A percentile compares a stretch with the other conserved stretches of the same genome.
phyloP scores from a whole-genome alignment of 2,888 invertebrate species.

The Thecophora atra region DNA sequence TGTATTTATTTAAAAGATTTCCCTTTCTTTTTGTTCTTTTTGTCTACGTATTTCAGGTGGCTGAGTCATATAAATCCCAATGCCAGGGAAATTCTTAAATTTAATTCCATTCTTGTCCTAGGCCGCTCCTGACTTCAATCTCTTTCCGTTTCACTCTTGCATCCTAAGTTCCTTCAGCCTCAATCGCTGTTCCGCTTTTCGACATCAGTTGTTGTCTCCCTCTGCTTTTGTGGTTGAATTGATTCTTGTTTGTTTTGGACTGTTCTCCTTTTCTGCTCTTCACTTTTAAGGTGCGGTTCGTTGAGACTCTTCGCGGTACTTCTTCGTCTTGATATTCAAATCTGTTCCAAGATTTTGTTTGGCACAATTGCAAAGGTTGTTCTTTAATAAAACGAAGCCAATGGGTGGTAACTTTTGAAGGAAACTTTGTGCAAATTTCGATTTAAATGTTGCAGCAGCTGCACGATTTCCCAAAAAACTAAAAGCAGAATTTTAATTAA shows the following conservation, averaged over 20 bases:
- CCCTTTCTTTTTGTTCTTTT: too few relatives aligned
- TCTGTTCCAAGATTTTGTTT: not conserved
- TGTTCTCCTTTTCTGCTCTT: not conserved
- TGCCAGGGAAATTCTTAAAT: too few relatives aligned
- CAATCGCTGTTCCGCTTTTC: not conserved
- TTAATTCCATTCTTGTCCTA: too few relatives aligned
- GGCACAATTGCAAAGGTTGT: not conserved
- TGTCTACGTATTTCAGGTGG: too few relatives aligned
- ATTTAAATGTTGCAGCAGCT: not conserved
- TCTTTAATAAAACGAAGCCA: not conserved
- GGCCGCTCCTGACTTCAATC: too few relatives aligned
- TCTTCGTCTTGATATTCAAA: not conserved
- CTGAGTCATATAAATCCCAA: too few relatives aligned
- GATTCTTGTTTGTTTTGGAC: not conserved
- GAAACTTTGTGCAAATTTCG: not conserved
- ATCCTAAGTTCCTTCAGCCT: constrained; percentile 11
- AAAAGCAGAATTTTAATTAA: too few relatives aligned
- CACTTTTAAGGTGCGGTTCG: constrained; percentile 12
- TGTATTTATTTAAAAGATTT: too few relatives aligned
- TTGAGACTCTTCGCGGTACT: not conserved
- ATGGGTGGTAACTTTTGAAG: not conserved
- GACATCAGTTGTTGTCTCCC: not conserved
- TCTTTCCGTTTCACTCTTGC: not conserved
- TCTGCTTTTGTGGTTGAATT: not conserved
- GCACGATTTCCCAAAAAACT: not conserved